phyloP scores from a whole-genome alignment of 2,113 vertebrate genomes.

The Pterocles gutturalis region DNA sequence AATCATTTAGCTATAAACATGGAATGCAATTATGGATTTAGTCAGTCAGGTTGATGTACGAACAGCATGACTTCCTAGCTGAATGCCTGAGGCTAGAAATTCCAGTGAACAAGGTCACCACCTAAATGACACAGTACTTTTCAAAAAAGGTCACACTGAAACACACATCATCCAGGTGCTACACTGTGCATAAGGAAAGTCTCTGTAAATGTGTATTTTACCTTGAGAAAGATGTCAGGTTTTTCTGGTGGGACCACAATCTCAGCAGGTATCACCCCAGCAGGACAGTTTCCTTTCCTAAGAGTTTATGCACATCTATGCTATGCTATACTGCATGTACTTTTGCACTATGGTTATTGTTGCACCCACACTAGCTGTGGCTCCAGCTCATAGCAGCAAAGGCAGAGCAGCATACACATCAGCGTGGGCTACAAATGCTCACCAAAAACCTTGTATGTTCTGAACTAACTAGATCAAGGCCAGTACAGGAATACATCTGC shows the following conservation, averaged over 20 bases:
- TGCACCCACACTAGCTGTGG: background rate
- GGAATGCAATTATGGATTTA: background rate
- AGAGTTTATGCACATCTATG: background rate
- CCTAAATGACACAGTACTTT: background rate
- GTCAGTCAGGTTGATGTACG: background rate
- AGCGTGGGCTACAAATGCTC: background rate
- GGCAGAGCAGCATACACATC: rapidly evolving
- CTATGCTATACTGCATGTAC: background rate
- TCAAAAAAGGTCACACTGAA: background rate
- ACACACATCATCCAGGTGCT: background rate
- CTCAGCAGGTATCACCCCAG: background rate
- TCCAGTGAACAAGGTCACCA: background rate
- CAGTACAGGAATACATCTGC: background rate
- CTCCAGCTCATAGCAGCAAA: background rate
- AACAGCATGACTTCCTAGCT: background rate
- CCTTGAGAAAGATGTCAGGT: background rate
- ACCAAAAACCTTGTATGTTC: background rate
- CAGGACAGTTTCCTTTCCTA: background rate
- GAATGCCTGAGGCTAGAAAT: background rate
- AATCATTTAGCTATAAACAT: background rate
- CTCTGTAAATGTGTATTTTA: background rate
- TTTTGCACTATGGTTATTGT: rapidly evolving
- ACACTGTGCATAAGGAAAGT: background rate
- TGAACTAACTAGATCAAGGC: background rate
- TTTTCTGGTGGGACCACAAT: background rate